Evolutionary conservation across 2,888 invertebrate species (phyloP), one percentile per base, ranked within the genome.

Genomic region (Drosophila leonis): DNA sequence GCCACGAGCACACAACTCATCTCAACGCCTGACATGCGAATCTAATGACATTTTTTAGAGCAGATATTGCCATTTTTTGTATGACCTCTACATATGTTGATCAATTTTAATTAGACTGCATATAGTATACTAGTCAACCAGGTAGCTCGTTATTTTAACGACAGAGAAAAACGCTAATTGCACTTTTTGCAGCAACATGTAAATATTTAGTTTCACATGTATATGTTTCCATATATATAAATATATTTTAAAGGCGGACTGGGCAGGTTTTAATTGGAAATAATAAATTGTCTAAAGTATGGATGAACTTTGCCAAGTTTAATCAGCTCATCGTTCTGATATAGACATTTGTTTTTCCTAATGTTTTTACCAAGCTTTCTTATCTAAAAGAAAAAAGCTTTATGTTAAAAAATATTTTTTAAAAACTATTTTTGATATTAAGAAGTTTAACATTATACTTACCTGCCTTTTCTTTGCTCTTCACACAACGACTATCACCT

Each of bases 41-140:
- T 62, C 75, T 80, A 82, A 82, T 86, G 72, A 52, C 57, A 73
- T 70, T 75, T 80, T 67, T 42, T 48, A 35, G 42, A 20, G 27
- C 42, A 39, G 18, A 7, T 33, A 51, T 42, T 39, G 35, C 31
- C 8, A 33, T 56, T 65, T 66, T 69, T 46, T 51, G 6, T 33
- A 31, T 68, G 51, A 64, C 51, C 73, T 48, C 46, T 55, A 33
- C 62, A 48, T 46, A 33, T 33, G 62, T 60, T 63, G 59, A 72
- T 78, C 70, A 78, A 78, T 82, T 84, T 84, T 82, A 87, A 85
- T 87, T 83, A 87, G 56, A 57, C 48, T 49, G 27, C 48, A 44
- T 63, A 48, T 74, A 62, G 59, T 37, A 48, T 74, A 62, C 56
- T 37, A 48, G 27, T 48, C 48, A 29, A 10, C n/a, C 24, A 8